Base-by-base conservation (phyloP, 2,797 vertebrate genomes). In the Myripristis jacobus region DNA sequence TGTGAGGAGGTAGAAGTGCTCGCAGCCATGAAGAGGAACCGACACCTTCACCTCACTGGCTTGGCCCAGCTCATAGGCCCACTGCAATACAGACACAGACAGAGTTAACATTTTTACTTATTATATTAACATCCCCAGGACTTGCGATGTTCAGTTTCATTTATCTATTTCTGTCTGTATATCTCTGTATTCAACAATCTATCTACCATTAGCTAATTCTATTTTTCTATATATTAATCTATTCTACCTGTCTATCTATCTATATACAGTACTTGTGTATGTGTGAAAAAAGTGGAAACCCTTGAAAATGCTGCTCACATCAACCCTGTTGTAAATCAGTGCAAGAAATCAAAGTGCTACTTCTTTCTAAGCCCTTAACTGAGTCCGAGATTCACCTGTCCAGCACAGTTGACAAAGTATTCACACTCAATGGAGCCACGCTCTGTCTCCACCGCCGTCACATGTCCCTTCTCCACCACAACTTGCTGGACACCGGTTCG, bases 1-100 rank as follows among this genome's bases (percentile, higher is more conserved):
- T 47, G 96, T 98, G 86, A 99, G 95, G 77, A 99, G 95, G 93
- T 99, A 99, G 92, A 99, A 99, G 86, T 99, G 97, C 67, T 99
- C 98, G 2, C 98, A 99, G 86, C 97, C 97, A 9, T 99, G 98
- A 73, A 98, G 91, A 27, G 98, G 98, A 85, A 99, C 95, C 0
- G 96, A 97, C 57, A 99, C 95, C 60, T 96, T 95, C 53, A 93
- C 92, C 88, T 98, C 96, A 65, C 95, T 96, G 4, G 95, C 96
- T 82, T 98, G 96, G 73, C 97, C 98, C 70, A 99, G 87, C 88
- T 99, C 98, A 21, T 99, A 99, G 5, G 97, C 97, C 98, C 98
- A 99, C 98, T 99, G 87, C 3, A 61, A 50, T 24, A 66, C 53
- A 83, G 19, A 85, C 13, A 69, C 13, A 83, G 7, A 52, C n/a